A percentile compares a stretch with the other conserved stretches of the same genome.
phyloP scores from a whole-genome alignment of 2,113 vertebrate genomes.

The Pycnonotus jocosus region DNA sequence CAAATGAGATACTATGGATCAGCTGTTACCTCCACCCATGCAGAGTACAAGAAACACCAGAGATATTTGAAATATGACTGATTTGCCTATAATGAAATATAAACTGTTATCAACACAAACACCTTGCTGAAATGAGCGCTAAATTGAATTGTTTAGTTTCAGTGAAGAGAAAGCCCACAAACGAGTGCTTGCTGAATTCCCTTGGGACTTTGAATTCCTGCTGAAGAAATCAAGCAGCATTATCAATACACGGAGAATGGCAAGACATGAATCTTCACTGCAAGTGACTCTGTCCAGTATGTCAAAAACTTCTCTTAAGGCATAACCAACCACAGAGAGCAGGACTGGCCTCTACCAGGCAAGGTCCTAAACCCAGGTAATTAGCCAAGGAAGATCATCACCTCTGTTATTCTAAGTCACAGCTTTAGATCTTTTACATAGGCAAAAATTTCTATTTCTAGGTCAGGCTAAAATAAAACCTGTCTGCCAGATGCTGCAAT shows the following conservation, averaged over 20 bases:
- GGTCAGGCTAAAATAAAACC: neutral
- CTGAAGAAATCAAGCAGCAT: neutral
- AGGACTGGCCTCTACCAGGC: neutral
- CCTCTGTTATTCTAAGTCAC: neutral
- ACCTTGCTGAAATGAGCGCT: neutral
- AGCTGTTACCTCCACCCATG: neutral
- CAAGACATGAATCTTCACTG: neutral
- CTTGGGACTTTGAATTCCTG: neutral
- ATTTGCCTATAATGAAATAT: neutral
- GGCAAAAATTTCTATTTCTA: neutral
- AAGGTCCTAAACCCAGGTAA: neutral
- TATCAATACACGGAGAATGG: neutral
- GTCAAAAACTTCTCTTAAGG: neutral
- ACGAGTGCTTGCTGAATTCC: neutral
- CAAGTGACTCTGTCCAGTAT: neutral
- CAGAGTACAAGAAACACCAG: neutral
- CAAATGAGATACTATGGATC: neutral
- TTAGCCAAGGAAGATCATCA: neutral
- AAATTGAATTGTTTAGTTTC: neutral
- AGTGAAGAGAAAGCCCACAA: neutral
- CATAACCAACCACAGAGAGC: neutral
- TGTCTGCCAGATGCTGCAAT: constrained; percentile 19
- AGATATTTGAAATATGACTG: neutral
- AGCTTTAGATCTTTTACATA: neutral
- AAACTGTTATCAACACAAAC: neutral